phyloP scores from a whole-genome alignment of 2,888 invertebrate species.

The Bimastos eiseni region DNA sequence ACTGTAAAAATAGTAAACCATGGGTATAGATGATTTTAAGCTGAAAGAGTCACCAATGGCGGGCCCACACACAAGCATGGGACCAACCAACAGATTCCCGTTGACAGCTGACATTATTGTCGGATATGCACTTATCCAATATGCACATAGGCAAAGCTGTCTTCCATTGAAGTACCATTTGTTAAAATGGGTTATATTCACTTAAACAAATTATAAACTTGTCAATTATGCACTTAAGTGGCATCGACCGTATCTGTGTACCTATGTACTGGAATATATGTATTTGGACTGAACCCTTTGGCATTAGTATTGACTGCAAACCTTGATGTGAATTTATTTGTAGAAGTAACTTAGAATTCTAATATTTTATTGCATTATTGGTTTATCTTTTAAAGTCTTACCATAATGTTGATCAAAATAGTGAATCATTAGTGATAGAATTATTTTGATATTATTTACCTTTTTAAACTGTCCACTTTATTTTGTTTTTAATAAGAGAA shows the following conservation, averaged over 20 bases:
- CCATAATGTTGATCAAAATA: not conserved
- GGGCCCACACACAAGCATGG: too few species aligned
- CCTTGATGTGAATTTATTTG: not conserved
- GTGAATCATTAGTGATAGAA: not conserved
- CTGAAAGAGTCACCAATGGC: too few species aligned
- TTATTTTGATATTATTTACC: not conserved
- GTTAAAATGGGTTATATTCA: too few species aligned
- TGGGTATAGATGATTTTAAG: too few species aligned
- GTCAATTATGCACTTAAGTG: not conserved
- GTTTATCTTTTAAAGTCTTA: not conserved
- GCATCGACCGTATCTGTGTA: not conserved
- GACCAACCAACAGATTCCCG: too few species aligned
- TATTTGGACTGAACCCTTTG: not conserved
- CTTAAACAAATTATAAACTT: too few species aligned
- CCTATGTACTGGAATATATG: not conserved
- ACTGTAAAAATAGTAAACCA: too few species aligned
- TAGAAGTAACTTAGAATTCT: not conserved
- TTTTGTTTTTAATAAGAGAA: too few species aligned
- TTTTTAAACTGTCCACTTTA: not conserved
- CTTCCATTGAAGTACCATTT: not conserved
- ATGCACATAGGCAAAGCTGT: not conserved
- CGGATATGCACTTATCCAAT: too few species aligned
- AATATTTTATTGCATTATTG: not conserved
- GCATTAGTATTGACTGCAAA: not conserved
- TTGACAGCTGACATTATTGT: too few species aligned